Conservation (phyloP, 2,797 vertebrate species). For the Triplophysa bombifrons region DNA sequence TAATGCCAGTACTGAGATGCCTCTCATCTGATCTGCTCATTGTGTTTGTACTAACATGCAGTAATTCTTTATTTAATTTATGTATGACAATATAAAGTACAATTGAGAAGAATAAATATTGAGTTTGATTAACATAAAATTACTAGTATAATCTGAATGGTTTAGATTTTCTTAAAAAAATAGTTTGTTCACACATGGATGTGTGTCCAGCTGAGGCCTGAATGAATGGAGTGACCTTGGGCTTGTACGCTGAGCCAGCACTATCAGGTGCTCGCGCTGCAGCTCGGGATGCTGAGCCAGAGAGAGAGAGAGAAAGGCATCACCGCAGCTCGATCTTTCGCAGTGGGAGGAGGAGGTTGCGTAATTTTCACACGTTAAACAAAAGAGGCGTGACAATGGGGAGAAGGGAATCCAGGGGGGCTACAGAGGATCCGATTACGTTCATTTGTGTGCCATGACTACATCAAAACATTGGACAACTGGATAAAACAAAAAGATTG, state of each 20-base stretch:
- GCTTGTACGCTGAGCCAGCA: constrained; percentile 43
- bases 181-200: not conserved
- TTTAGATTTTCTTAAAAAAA: too few species aligned
- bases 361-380: constrained; percentile 6
- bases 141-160: too few species aligned
- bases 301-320: constrained; percentile 7
- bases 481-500: not conserved
- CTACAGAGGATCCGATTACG: not conserved
- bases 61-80: too few species aligned
- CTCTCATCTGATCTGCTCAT: too few species aligned
- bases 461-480: not conserved
- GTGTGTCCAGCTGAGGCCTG: constrained; percentile 23
- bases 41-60: too few species aligned
- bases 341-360: constrained; percentile 29
- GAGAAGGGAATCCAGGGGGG: not conserved
- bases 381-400: not conserved
- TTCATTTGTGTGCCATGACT: not conserved
- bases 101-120: too few species aligned
- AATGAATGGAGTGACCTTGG: constrained; percentile 56
- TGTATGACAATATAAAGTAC: too few species aligned
- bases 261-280: constrained; percentile 49
- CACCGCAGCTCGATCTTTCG: constrained; percentile 27
- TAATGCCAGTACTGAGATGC: too few species aligned
- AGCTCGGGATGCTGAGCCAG: constrained; percentile 49
- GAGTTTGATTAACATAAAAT: too few species aligned